These are phyloP conservation scores for Cancer borealis DNA, from an alignment of 2,888 invertebrate species.

Conservation along the genomic window DNA sequence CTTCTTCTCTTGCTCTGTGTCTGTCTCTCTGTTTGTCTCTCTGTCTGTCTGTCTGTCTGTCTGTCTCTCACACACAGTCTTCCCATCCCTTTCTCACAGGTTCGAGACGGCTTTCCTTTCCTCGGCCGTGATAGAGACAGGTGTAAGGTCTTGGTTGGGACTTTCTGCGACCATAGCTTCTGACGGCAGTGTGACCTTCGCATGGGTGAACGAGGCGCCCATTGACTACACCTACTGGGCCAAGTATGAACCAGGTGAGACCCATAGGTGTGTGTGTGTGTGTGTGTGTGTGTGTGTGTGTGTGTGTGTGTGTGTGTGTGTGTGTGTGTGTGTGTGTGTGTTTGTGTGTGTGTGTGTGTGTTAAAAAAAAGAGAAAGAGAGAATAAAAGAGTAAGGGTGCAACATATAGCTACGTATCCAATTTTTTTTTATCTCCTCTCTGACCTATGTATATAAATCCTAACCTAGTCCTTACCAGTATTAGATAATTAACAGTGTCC, in stretches of 20 bases:
- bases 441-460: no score
- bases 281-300: not conserved
- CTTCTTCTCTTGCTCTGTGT: not conserved
- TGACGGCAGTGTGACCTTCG: slow-evolving; percentile 60
- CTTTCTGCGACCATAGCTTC: slow-evolving; percentile 27
- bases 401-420: not conserved
- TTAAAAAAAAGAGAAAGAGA: not conserved
- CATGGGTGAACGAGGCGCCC: slow-evolving; percentile 65
- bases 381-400: not conserved
- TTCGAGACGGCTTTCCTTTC: slow-evolving; percentile 64
- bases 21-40: not conserved
- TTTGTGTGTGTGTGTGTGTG: not conserved
- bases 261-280: not conserved
- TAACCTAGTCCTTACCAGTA: no score
- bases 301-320: not conserved
- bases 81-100: slow-evolving; percentile 1
- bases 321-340: not conserved
- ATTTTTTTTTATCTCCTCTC: no score
- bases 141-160: slow-evolving; percentile 60
- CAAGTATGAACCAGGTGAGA: slow-evolving; percentile 70
- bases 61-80: not conserved
- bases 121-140: slow-evolving; percentile 8
- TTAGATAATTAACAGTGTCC: no score
- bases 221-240: slow-evolving; percentile 69
- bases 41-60: not conserved